Base-by-base conservation (phyloP, 1,140 invertebrate genomes). In the Dreissena rostriformis region DNA sequence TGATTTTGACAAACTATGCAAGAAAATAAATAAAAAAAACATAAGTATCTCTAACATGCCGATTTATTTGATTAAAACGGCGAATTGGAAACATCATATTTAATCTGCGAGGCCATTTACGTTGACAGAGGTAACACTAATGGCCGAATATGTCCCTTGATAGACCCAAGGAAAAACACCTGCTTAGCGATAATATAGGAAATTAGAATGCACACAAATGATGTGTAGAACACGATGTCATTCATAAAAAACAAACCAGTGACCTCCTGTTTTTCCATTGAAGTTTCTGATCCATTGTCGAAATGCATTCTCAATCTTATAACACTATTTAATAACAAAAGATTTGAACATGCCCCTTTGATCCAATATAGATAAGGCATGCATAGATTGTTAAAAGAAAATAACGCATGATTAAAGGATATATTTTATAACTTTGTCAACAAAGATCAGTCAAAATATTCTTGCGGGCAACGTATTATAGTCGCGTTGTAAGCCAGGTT, bases 381-480 rank as follows among this genome's bases (percentile, higher is more conserved):
- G 61, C 17, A 51, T 19, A 26, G 17, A 63, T n/a, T 4, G 67
- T 79, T 70, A 49, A 24, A 29, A 15, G 24, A 66, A 55, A 53
- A 19, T 61, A 61, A 28, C 10, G 29, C 4, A 22, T 51, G 79
- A 82, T 82, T 82, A 82, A 66, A 29, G 70, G 79, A 82, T 82
- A 72, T 52, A 51, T 67, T 82, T 82, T 82, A 82, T 66, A 82
- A 82, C 80, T 29, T 82, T 68, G 80, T 82, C 80, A 75, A 75
- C 72, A 82, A 82, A 82, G 71, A 68, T 82, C 80, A 74, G 55
- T 57, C 77, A 79, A 53, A 70, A 0, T 1, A 7, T 17, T 51
- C 15, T 17, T 24, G 26, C 22, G 49, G n/a, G 72, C n/a, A 19
- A 26, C 52, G 52, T 49, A 24, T 74, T 74, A 68, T 53, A 79